Base-by-base conservation (phyloP, 1,140 invertebrate species). In the Sinella curviseta region DNA sequence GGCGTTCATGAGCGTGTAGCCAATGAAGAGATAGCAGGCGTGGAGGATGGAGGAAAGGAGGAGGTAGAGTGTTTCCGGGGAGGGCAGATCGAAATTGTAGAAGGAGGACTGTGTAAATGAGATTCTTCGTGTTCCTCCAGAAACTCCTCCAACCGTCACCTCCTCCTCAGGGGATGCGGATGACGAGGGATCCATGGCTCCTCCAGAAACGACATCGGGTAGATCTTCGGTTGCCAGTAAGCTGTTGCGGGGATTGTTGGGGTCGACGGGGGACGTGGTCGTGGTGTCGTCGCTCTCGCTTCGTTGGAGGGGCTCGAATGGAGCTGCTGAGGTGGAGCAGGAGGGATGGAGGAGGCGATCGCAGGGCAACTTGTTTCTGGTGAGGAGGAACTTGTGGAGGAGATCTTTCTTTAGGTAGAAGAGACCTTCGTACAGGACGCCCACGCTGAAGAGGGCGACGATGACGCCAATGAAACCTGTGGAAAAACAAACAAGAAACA, bases 1-100 rank as follows among this genome's bases (percentile, higher is more conserved):
- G 20, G 83, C 78, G 8, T 81, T 34, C 83, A 83, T 83, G 3
- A 83, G 35, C 55, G 33, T 78, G 67, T 79, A 83, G 60, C 81
- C 79, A n/a, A 82, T 35, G 17, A 36, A 77, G 1, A 80, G 48
- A 35, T 82, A 81, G 54, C 77, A 57, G 57, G 77, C 74, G 33
- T 83, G 83, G 17, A 83, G 26, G 4, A 83, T 1, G 54, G 79
- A 75, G 16, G 83, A 80, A 0, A 82, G 17, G 1, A 55, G 26
- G n/a, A 77, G 79, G 24, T 67, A 77, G 36, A 24, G 1, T 31
- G 24, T 12, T 33, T 70, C 65, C 12, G 65, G 65, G 31, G 3
- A 14, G 8, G 39, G 39, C 57, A 60, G 57, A 20, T 20, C 39
- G 20, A 48, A 48, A 20, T 65, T 26, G 3, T 65, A 12, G 8